These are phyloP conservation scores for Coleophora flavipennella DNA, from an alignment of 2,888 invertebrate genomes.

Conservation along the genomic window DNA sequence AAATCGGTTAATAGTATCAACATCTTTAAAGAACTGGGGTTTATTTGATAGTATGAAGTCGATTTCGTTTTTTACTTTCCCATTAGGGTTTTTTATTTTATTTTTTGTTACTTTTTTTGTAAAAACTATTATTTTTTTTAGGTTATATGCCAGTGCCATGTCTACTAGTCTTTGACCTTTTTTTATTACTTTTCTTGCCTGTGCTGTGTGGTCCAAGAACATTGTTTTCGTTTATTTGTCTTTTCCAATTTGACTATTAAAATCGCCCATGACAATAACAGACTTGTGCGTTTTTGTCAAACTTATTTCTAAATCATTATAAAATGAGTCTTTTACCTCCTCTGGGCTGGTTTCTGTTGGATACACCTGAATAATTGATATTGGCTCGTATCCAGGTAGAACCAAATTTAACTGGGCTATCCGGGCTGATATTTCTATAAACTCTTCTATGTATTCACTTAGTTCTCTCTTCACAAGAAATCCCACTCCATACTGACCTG, in stretches of 20 bases:
- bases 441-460: too few relatives aligned
- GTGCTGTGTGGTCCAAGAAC: not conserved
- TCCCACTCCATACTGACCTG: too few relatives aligned
- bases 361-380: too few relatives aligned
- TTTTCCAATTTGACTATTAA: not conserved
- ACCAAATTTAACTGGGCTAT: too few relatives aligned
- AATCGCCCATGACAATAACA: not conserved
- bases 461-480: too few relatives aligned
- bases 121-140: slow-evolving; percentile 1
- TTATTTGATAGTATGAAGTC: slow-evolving; percentile 15
- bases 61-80: slow-evolving; percentile 14
- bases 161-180: not conserved
- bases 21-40: not conserved
- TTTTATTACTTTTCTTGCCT: not conserved
- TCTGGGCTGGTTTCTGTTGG: too few relatives aligned
- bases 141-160: not conserved
- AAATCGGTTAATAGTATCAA: not conserved
- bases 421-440: too few relatives aligned
- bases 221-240: not conserved
- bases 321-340: slow-evolving; percentile 1
- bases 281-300: not conserved
- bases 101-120: slow-evolving; percentile 9
- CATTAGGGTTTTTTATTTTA: slow-evolving; percentile 16
- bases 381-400: too few relatives aligned
- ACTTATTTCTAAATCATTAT: not conserved